Evolutionary conservation across 1,140 invertebrate species (phyloP).

Genomic region (Bacillus rossius): DNA sequence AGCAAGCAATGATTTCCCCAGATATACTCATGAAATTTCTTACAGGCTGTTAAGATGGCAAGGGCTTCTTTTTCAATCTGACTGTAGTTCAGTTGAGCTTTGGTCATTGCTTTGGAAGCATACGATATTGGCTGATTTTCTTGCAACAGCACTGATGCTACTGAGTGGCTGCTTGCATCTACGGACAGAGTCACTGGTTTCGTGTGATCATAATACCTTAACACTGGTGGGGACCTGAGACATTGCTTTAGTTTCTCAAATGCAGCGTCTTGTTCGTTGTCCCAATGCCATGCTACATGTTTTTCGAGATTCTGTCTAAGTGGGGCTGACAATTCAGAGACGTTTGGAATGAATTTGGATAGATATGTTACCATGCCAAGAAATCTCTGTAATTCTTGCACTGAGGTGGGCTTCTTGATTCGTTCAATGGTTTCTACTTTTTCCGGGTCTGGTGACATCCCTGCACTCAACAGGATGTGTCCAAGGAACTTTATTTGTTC

Average conservation of each 20-base stretch:
- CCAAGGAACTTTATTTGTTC: slow-evolving; percentile 3
- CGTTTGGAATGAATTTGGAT: slow-evolving; percentile 9
- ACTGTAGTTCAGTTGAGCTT: slow-evolving; percentile 23
- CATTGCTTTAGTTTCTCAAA: slow-evolving; percentile 28
- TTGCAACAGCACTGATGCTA: slow-evolving; percentile 36
- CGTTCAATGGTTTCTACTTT: slow-evolving; percentile 20
- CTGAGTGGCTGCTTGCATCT: slow-evolving; percentile 21
- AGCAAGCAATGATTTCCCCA: slow-evolving; percentile 27
- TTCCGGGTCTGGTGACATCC: slow-evolving; percentile 14
- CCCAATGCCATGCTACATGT: slow-evolving; percentile 28
- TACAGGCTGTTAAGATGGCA: slow-evolving; percentile 5
- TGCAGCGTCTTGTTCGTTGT: background rate
- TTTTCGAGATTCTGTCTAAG: slow-evolving; percentile 30
- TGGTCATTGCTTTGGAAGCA: slow-evolving; percentile 17
- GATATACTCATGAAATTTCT: slow-evolving; percentile 19
- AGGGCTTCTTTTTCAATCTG: slow-evolving; percentile 33
- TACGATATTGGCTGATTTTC: slow-evolving; percentile 30
- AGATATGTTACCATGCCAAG: slow-evolving; percentile 30
- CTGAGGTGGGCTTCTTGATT: slow-evolving; percentile 21
- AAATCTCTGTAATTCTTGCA: slow-evolving; percentile 21
- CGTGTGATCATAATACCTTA: slow-evolving; percentile 25
- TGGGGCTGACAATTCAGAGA: slow-evolving; percentile 23
- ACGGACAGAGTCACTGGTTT: slow-evolving; percentile 12
- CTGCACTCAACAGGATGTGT: slow-evolving; percentile 5
- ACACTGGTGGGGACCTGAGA: slow-evolving; percentile 10